phyloP scores from a whole-genome alignment of 92 coral and sea anemone genomes.

The Paragorgia papillata region DNA sequence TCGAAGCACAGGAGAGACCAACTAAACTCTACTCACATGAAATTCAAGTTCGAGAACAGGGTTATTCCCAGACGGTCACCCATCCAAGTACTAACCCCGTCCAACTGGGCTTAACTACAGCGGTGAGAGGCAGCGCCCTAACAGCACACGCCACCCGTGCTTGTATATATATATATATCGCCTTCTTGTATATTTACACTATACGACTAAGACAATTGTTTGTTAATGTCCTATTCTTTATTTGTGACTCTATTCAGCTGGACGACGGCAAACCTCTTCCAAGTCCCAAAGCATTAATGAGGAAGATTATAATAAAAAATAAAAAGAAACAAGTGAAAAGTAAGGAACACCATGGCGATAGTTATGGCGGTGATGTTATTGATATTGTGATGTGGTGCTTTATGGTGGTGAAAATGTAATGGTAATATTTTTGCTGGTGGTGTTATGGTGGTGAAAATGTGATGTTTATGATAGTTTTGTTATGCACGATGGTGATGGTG shows the following conservation, averaged over 20 bases:
- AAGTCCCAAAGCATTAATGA: conserved; percentile 73
- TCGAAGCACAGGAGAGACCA: too few relatives aligned
- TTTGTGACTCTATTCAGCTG: conserved; percentile 43
- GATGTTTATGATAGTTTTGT: background rate
- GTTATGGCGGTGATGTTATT: background rate
- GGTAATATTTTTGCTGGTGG: background rate
- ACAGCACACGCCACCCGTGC: too few relatives aligned
- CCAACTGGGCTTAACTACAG: too few relatives aligned
- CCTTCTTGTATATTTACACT: too few relatives aligned
- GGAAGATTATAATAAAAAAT: conserved; percentile 95
- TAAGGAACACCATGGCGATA: conserved; percentile 59
- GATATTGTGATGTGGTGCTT: background rate
- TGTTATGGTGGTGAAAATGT: background rate
- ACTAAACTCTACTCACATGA: too few relatives aligned
- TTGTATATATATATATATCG: too few relatives aligned
- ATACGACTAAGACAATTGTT: too few relatives aligned
- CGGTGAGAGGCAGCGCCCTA: too few relatives aligned
- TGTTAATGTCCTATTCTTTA: too few relatives aligned
- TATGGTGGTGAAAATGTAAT: background rate
- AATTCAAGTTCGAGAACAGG: too few relatives aligned
- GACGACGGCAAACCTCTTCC: conserved; percentile 92
- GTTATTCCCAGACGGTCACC: too few relatives aligned
- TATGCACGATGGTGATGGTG: background rate
- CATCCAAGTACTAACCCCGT: too few relatives aligned
- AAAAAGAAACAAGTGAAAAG: conserved; percentile 82